Evolutionary conservation across 2,888 invertebrate species (phyloP), one percentile per base, ranked within the genome.

Genomic region (Drosophila testacea): DNA sequence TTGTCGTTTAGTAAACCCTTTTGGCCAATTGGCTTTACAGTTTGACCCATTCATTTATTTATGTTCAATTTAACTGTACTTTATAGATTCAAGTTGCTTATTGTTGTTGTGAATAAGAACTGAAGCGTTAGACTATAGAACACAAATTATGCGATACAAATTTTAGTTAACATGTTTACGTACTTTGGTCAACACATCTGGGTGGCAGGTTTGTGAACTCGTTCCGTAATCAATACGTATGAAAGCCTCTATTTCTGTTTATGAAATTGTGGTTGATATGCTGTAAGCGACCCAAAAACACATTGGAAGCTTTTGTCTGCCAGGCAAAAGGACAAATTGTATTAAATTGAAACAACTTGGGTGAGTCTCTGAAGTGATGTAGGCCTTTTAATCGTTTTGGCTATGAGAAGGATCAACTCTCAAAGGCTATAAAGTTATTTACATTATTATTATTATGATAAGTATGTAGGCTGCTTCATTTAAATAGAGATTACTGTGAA

Each of bases 221-320:
- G 36, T 60, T 73, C 55, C 32, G 64, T 56, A 75, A 69, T 69
- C 69, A 69, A 73, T 54, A 59, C 7, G 30, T 11, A 2, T 22
- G 22, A 22, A 22, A 9, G 6, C 28, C 48, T 30, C 30, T 30
- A 13, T 50, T 41, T n/a, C 27, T 34, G 44, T 11, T 55, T 41
- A 34, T 36, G 10, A 47, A 51, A 44, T 22, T 44, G 7, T 42
- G 13, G 4, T 39, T 46, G 32, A 16, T 48, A 51, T 5, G 38
- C 39, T 52, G 6, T 42, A 32, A 41, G 41, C n/a, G 4, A 27
- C n/a, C 13, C 42, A 44, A 16, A n/a, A 44, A 4, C 6, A 30
- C 51, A 51, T n/a, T n/a, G 32, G 7, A 27, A 28, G 6, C 32
- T 13, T 27, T 60, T 60, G 13, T n/a, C 30, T 7, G 51, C 11